Base-by-base conservation (phyloP, 2,797 vertebrate species). In the Darevskia nairensis region DNA sequence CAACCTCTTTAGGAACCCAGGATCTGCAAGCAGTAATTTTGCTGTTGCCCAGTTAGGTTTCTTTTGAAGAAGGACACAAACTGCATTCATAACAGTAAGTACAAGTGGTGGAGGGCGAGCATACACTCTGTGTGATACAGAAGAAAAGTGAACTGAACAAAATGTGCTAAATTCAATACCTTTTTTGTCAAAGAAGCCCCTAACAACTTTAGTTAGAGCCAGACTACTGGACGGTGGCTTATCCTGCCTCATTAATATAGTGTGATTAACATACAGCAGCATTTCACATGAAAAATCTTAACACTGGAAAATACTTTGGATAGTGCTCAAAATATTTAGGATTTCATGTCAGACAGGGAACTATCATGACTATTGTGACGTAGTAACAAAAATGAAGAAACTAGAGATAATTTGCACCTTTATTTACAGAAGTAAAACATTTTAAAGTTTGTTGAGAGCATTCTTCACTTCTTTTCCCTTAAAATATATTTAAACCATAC, bases 71-170 rank as follows among this genome's bases (percentile, higher is more conserved):
- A 97, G 90, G 6, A 95, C 91, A 66, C 96, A 97, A 3, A 97
- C 95, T 0, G 96, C 96, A 23, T 97, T 95, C 96, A 97, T 96
- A 76, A 97, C 96, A 0, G 92, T 96, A 78, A 97, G 88, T 1
- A 97, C 96, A 3, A 96, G 94, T 64, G 93, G 91, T 15, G 96
- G 96, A 1, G 96, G 96, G 3, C 82, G 92, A 3, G 95, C 86
- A 77, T 96, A 96, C 0, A 96, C 95, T 88, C 96, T 97, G 90
- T 1, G 83, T 86, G 4, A 79, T 19, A 41, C 27, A 86, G 19
- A 88, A 82, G 6, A 76, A 75, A 61, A 80, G 5, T 44, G 21
- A 76, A 82, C 11, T 11, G 50, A 25, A 59, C 27, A 78, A 81
- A 46, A 82, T 61, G 35, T 50, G n/a, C 74, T 32, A 80, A 25